phyloP scores from a whole-genome alignment of 1,140 invertebrate genomes.

The Ephestia elutella region DNA sequence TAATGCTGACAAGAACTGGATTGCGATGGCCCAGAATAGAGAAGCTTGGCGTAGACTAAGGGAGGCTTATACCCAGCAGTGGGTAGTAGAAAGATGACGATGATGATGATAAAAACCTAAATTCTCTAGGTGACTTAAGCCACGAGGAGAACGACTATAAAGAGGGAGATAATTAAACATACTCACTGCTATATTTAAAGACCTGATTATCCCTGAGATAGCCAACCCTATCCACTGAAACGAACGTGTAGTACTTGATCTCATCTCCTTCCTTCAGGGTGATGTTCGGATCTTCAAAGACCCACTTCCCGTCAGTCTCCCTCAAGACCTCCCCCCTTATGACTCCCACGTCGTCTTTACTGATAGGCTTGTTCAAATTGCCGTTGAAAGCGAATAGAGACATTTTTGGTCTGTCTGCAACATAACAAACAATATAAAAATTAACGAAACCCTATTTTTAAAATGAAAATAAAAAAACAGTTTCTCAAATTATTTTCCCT shows the following conservation, averaged over 20 bases:
- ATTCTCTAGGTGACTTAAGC: too few relatives aligned
- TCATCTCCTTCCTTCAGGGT: conserved; percentile 48
- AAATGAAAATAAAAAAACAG: too few relatives aligned
- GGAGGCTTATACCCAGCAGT: too few relatives aligned
- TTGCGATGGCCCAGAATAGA: too few relatives aligned
- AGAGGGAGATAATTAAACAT: neutral
- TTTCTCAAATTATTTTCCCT: too few relatives aligned
- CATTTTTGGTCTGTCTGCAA: conserved; percentile 1
- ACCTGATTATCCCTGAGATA: conserved; percentile 33
- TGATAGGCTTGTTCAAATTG: conserved; percentile 5
- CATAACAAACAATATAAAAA: neutral
- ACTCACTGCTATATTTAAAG: conserved; percentile 30
- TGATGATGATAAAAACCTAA: too few relatives aligned
- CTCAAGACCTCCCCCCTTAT: conserved; percentile 7
- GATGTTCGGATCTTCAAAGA: conserved; percentile 5
- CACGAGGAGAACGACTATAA: too few relatives aligned
- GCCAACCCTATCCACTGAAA: conserved; percentile 31
- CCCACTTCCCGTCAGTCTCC: conserved; percentile 10
- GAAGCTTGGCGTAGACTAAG: too few relatives aligned
- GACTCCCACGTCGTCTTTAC: neutral
- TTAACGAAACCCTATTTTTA: neutral
- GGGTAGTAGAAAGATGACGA: too few relatives aligned
- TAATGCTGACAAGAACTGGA: too few relatives aligned
- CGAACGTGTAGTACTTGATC: conserved; percentile 66
- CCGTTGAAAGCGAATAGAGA: conserved; percentile 15